These are phyloP conservation scores for Vultur gryphus DNA, from an alignment of 2,797 vertebrate genomes.

Conservation along the genomic window DNA sequence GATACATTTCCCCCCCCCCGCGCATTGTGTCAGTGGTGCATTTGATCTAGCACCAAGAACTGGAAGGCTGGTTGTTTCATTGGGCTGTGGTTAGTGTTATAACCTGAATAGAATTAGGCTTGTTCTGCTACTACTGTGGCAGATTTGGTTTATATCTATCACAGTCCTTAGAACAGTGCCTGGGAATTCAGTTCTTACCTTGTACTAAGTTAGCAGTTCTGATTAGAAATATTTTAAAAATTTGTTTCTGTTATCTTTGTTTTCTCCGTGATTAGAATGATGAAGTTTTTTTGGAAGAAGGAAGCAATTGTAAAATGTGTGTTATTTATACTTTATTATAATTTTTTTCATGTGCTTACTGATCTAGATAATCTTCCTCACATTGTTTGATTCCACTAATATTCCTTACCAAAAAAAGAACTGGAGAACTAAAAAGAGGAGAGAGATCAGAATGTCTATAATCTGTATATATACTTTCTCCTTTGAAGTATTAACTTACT, in stretches of 20 bases:
- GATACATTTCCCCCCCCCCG: too few relatives aligned
- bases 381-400: not conserved
- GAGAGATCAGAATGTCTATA: not conserved
- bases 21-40: not conserved
- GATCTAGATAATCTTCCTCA: not conserved
- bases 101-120: not conserved
- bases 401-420: not conserved
- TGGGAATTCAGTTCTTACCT: not conserved
- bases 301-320: not conserved
- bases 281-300: not conserved
- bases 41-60: not conserved
- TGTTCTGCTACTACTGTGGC: not conserved
- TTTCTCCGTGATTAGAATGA: not conserved
- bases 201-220: not conserved
- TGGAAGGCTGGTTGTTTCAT: not conserved
- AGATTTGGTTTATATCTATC: not conserved
- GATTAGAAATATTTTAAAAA: not conserved
- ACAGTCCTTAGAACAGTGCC: not conserved
- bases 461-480: not conserved
- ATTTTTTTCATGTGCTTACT: not conserved
- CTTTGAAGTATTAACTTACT: not conserved
- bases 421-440: not conserved
- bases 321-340: not conserved
- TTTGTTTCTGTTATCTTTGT: not conserved
- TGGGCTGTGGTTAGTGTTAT: not conserved